Base-by-base conservation (phyloP, 2,113 vertebrate genomes). In the Machaerirhynchus nigripectus region DNA sequence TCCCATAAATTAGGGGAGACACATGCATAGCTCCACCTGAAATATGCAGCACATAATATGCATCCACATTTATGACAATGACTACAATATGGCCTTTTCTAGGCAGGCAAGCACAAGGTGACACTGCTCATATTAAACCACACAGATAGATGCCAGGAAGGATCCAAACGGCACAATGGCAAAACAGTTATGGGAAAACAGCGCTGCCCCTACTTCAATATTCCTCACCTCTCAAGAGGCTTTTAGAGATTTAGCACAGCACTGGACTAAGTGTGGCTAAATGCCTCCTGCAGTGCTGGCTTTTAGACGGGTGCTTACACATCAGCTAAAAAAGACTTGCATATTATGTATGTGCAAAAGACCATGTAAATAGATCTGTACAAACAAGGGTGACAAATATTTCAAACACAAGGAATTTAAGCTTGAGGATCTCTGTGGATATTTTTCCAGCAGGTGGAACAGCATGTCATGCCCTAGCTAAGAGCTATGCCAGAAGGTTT, bases 391-490 rank as follows among this genome's bases (percentile, higher is more conserved):
- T 94, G 61, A 85, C 91, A 96, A 71, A 50, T 15, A 90, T 77
- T 75, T 79, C 42, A 82, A 84, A 93, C 56, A 39, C 67, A 75
- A 91, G 59, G 46, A 92, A 93, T 84, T 74, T 60, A 59, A 91
- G 63, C 73, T 79, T 74, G 56, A 91, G 87, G 84, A 75, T 37
- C 46, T 40, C 70, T 60, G 17, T 47, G 67, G 63, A 21, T 76
- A 49, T 89, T 93, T 92, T 73, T 84, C 10, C 47, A 90, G 57
- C 49, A 95, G 76, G 69, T 92, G 47, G 84, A 91, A 80, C 65
- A 90, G 67, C 47, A 50, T 47, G 26, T 61, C 80, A 47, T 82
- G 42, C 42, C 69, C 53, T 81, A 71, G 76, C 80, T 88, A 82
- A 87, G 76, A 95, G 42, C 63, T 73, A 46, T 31, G 65, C 46